phyloP scores from a whole-genome alignment of 2,888 invertebrate genomes.

The Sarcophaga subvicina region DNA sequence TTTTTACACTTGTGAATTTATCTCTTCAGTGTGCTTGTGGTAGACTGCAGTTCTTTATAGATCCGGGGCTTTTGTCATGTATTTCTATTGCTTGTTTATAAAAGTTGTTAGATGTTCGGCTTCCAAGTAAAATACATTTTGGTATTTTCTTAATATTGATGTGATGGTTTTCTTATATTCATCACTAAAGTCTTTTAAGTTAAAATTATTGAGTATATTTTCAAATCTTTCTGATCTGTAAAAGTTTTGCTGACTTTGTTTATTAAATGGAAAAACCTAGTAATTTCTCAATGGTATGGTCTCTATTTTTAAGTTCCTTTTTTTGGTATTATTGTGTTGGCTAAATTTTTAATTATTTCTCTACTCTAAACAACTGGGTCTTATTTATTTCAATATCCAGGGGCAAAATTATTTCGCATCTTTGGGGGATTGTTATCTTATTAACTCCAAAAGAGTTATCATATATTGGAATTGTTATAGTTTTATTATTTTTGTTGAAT shows the following conservation, averaged over 20 bases:
- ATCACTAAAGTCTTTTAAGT: neutral
- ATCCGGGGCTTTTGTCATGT: too few species aligned
- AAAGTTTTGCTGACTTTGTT: neutral
- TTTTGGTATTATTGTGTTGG: too few species aligned
- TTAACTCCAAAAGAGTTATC: neutral
- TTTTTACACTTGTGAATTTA: too few species aligned
- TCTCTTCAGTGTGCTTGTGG: too few species aligned
- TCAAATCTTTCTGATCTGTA: neutral
- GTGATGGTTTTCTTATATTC: neutral
- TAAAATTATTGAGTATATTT: neutral
- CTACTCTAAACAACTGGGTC: neutral
- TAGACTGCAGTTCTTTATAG: too few species aligned
- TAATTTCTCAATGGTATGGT: too few species aligned
- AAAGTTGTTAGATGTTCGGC: too few species aligned
- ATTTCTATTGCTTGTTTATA: too few species aligned
- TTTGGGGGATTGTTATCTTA: neutral
- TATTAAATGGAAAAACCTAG: too few species aligned
- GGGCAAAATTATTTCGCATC: conserved; percentile 4
- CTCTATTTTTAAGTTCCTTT: too few species aligned
- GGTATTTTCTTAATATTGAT: too few species aligned
- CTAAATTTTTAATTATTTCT: neutral
- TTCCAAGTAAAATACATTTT: too few species aligned
- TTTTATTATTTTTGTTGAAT: neutral
- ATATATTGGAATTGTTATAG: conserved; percentile 5
- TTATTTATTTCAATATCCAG: neutral